Percentiles rank a stretch among this genome's conserved stretches.
phyloP scores from a whole-genome alignment of 2,888 invertebrate genomes.

The Phytoseiulus persimilis region DNA sequence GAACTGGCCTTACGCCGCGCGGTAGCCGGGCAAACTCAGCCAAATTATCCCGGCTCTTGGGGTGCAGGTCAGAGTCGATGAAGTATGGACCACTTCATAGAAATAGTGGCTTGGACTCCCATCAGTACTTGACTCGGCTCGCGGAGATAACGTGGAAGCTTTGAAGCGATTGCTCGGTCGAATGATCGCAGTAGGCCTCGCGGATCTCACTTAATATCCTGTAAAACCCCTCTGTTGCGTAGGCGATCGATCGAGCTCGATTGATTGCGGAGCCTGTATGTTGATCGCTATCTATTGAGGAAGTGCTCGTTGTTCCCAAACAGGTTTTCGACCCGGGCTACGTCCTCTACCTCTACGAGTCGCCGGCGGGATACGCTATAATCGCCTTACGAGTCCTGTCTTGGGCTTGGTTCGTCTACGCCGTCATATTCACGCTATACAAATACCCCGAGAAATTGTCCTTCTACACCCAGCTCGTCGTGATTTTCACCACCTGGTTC shows the following conservation, averaged over 20 bases:
- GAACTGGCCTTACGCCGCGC: not conserved
- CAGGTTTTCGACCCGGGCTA: conserved; percentile 82
- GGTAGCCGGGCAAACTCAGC: not conserved
- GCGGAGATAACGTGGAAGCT: no score
- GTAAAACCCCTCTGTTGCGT: no score
- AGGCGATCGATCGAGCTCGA: no score
- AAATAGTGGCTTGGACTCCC: no score
- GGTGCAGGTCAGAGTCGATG: no score
- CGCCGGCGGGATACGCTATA: conserved; percentile 75
- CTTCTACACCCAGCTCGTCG: conserved; percentile 74
- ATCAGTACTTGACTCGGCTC: no score
- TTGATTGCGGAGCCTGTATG: no score
- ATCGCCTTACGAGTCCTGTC: conserved; percentile 65
- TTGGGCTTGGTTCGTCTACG: conserved; percentile 70
- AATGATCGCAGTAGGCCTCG: no score
- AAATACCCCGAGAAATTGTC: conserved; percentile 72
- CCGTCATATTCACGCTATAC: conserved; percentile 65
- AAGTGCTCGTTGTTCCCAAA: conserved; percentile 42
- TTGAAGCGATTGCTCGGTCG: no score
- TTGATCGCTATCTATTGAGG: not conserved
- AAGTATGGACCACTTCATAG: no score
- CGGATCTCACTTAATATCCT: no score
- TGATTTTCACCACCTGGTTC: conserved; percentile 75
- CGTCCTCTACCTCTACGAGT: conserved; percentile 81
- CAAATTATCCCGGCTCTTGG: not conserved